Percentiles rank a stretch among this genome's conserved stretches.
Evolutionary conservation across 37 sponge, comb jelly and placozoan genomes (phyloP).

Genomic region (Oscarella lobularis): DNA sequence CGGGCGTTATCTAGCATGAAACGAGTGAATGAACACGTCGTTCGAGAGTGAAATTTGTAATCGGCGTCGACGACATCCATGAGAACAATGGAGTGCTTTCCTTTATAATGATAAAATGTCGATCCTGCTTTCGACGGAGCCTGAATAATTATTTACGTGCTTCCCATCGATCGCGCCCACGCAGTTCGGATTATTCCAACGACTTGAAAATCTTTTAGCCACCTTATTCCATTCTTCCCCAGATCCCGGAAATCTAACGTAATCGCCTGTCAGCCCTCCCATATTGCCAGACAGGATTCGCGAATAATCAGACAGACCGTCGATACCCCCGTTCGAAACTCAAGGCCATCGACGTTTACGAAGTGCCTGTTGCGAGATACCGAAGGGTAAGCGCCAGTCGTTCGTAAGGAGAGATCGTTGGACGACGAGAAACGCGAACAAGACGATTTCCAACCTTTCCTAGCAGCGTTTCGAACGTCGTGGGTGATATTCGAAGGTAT

Average conservation of each 20-base stretch:
- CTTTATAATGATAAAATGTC: constrained; percentile 23
- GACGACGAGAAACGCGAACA: background rate
- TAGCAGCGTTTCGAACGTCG: constrained; percentile 18
- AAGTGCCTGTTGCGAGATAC: background rate
- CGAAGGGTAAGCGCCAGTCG: background rate
- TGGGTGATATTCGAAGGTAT: constrained; percentile 20
- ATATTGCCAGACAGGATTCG: background rate
- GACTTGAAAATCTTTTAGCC: background rate
- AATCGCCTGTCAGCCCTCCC: background rate
- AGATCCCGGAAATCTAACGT: background rate
- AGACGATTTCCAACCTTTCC: constrained; percentile 7
- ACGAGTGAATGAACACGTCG: too few relatives aligned
- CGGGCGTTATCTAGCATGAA: too few relatives aligned
- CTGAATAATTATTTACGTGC: constrained; percentile 14
- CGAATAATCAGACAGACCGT: background rate
- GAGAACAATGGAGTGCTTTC: constrained; percentile 18
- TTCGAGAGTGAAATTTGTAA: constrained; percentile 34
- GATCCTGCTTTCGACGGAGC: constrained; percentile 23
- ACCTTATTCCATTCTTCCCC: background rate
- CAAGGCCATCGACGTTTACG: background rate
- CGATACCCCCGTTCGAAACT: background rate
- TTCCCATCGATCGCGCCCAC: background rate
- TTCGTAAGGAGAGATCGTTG: background rate
- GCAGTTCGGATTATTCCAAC: constrained; percentile 32
- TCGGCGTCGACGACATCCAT: constrained; percentile 25